Evolutionary conservation across 2,888 invertebrate genomes (phyloP).

Genomic region (Timandra comae): DNA sequence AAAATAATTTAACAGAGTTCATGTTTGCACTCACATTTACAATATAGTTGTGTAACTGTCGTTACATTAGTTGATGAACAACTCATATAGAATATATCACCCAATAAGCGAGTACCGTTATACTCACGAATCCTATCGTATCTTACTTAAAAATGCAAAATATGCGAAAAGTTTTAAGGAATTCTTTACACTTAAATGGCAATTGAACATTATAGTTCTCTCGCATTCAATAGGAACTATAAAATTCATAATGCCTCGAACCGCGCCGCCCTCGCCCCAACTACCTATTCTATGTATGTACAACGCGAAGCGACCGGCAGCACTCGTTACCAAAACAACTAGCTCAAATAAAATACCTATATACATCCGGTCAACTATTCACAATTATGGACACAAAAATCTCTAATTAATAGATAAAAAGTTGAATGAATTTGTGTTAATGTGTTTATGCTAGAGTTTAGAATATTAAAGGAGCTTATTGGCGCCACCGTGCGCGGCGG

Average conservation of each 20-base stretch:
- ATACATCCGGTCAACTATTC: slow-evolving; percentile 58
- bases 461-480: slow-evolving; percentile 71
- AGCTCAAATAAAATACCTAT: slow-evolving; percentile 68
- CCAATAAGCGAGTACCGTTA: slow-evolving; percentile 72
- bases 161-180: slow-evolving; percentile 75
- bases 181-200: slow-evolving; percentile 71
- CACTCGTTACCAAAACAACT: slow-evolving; percentile 59
- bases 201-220: slow-evolving; percentile 76
- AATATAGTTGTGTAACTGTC: slow-evolving; percentile 70
- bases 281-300: slow-evolving; percentile 41
- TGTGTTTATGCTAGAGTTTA: slow-evolving; percentile 69
- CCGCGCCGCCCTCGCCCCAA: slow-evolving; percentile 29
- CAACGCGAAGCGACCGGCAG: slow-evolving; percentile 40
- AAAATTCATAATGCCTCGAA: slow-evolving; percentile 74
- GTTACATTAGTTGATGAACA: slow-evolving; percentile 68
- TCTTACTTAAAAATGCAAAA: slow-evolving; percentile 76
- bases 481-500: slow-evolving; percentile 68
- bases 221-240: slow-evolving; percentile 77
- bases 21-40: slow-evolving; percentile 76
- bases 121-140: slow-evolving; percentile 69
- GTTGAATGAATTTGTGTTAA: slow-evolving; percentile 66
- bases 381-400: slow-evolving; percentile 60
- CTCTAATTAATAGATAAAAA: slow-evolving; percentile 58
- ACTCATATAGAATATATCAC: slow-evolving; percentile 75
- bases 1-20: slow-evolving; percentile 78